A percentile compares a stretch with the other conserved stretches of the same genome.
Conservation (phyloP, 2,113 vertebrate genomes). For the Calidris pygmaea region DNA sequence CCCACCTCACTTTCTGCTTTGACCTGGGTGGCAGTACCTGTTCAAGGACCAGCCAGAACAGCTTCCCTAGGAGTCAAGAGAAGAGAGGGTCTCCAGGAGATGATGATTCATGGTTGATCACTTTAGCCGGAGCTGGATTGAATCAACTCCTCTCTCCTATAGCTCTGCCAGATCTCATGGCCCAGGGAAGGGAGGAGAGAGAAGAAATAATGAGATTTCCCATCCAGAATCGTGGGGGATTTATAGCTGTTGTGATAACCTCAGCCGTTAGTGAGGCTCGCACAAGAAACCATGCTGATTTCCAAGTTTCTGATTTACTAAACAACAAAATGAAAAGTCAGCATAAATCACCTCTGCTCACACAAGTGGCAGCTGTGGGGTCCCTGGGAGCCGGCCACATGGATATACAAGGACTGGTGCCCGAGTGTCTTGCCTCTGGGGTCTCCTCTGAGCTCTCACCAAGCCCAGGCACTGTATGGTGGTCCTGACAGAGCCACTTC, state of each 20-base stretch:
- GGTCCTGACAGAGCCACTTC: not conserved
- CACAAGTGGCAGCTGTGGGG: slow-evolving; percentile 23
- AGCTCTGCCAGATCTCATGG: slow-evolving; percentile 61
- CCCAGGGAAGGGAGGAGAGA: slow-evolving; percentile 43
- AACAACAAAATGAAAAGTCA: slow-evolving; percentile 49
- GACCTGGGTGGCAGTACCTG: not conserved
- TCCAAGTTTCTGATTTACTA: slow-evolving; percentile 61
- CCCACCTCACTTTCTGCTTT: not conserved
- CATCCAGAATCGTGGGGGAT: slow-evolving; percentile 64
- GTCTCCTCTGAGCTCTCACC: not conserved
- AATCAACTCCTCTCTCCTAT: slow-evolving; percentile 48
- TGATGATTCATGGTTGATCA: slow-evolving; percentile 58
- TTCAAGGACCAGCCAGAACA: not conserved
- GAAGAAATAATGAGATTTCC: slow-evolving; percentile 73
- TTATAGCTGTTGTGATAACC: slow-evolving; percentile 76
- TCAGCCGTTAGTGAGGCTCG: slow-evolving; percentile 19
- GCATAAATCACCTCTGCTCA: slow-evolving; percentile 43
- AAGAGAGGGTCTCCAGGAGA: not conserved
- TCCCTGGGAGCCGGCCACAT: not conserved
- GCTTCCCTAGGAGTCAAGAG: not conserved
- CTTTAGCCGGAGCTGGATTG: slow-evolving; percentile 46
- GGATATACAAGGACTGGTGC: not conserved
- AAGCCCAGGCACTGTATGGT: not conserved
- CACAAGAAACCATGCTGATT: slow-evolving; percentile 33
- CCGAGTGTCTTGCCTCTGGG: fast-evolving